Evolutionary conservation across 2,797 vertebrate species (phyloP).

Genomic region (Malacoctenus gilli): DNA sequence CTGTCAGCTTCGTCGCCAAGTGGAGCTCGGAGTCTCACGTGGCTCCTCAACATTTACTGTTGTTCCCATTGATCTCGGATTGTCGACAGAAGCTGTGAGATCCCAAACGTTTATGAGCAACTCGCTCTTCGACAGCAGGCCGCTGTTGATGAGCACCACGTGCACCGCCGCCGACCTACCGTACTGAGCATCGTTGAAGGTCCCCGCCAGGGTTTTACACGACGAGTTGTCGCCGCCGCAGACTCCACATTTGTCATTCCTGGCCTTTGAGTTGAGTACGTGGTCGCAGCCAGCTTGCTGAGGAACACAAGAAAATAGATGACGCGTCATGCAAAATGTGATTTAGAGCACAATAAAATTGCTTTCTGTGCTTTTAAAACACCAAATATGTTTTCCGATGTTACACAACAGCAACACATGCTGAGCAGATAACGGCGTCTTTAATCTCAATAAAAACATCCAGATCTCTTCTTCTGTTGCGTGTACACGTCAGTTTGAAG

Average conservation of each 20-base stretch:
- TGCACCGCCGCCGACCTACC: slow-evolving; percentile 76
- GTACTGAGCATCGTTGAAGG: slow-evolving; percentile 93
- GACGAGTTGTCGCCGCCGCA: slow-evolving; percentile 97
- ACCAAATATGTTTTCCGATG: background rate
- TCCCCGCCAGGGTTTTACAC: slow-evolving; percentile 89
- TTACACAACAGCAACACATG: background rate
- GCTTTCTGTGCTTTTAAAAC: background rate
- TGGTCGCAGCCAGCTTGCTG: slow-evolving; percentile 99
- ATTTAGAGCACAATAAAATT: background rate
- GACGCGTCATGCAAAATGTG: background rate
- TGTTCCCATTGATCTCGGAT: too few relatives aligned
- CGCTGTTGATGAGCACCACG: too few relatives aligned
- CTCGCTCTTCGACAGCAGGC: too few relatives aligned
- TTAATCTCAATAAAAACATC: background rate
- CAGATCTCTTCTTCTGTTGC: background rate
- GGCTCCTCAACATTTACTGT: too few relatives aligned
- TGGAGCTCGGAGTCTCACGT: too few relatives aligned
- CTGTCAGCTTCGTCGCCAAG: slow-evolving; percentile 12
- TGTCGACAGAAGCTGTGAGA: too few relatives aligned
- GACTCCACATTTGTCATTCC: slow-evolving; percentile 94
- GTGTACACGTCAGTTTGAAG: background rate
- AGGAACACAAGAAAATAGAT: slow-evolving; percentile 6
- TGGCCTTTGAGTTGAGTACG: slow-evolving; percentile 93
- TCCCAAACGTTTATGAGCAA: too few relatives aligned
- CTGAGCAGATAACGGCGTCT: slow-evolving; percentile 9